Conservation (phyloP, 2,888 invertebrate genomes). For the Ypsolopha sequella region DNA sequence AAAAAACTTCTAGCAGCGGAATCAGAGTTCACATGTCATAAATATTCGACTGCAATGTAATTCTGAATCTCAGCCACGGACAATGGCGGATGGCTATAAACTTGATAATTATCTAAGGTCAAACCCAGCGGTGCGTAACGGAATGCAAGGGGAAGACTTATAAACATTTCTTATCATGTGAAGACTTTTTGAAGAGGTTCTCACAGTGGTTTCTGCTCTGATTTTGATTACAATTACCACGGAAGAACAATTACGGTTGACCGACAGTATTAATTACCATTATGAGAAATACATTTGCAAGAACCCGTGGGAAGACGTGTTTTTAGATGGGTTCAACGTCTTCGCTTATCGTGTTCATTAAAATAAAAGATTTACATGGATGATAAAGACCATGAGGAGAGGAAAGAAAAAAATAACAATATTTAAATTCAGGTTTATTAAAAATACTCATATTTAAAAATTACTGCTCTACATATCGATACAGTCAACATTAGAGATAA, state of each 20-base stretch:
- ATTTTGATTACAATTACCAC: slow-evolving; percentile 41
- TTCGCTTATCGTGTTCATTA: no score
- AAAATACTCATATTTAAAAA: slow-evolving; percentile 57
- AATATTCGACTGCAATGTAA: slow-evolving; percentile 4
- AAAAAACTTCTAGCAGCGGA: not conserved
- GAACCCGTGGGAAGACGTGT: slow-evolving; percentile 16
- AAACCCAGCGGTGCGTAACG: slow-evolving; percentile 53
- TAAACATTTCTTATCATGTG: slow-evolving; percentile 54
- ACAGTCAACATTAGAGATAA: not conserved
- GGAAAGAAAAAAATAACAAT: slow-evolving; percentile 4
- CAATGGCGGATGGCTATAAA: slow-evolving; percentile 51
- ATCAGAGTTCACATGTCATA: slow-evolving; percentile 3
- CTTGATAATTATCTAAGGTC: slow-evolving; percentile 64
- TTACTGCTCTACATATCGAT: slow-evolving; percentile 31
- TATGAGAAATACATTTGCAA: slow-evolving; percentile 12
- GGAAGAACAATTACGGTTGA: slow-evolving; percentile 33
- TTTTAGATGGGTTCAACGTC: no score
- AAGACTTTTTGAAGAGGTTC: slow-evolving; percentile 66
- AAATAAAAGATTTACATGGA: no score
- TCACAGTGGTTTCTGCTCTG: slow-evolving; percentile 46
- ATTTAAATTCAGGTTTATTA: slow-evolving; percentile 61
- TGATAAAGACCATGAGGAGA: no score
- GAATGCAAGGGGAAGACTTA: slow-evolving; percentile 49
- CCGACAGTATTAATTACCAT: slow-evolving; percentile 37
- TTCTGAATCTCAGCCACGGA: slow-evolving; percentile 23